Evolutionary conservation across 1,140 invertebrate genomes (phyloP), one percentile per base, ranked within the genome.

Genomic region (Lepidurus packardi): DNA sequence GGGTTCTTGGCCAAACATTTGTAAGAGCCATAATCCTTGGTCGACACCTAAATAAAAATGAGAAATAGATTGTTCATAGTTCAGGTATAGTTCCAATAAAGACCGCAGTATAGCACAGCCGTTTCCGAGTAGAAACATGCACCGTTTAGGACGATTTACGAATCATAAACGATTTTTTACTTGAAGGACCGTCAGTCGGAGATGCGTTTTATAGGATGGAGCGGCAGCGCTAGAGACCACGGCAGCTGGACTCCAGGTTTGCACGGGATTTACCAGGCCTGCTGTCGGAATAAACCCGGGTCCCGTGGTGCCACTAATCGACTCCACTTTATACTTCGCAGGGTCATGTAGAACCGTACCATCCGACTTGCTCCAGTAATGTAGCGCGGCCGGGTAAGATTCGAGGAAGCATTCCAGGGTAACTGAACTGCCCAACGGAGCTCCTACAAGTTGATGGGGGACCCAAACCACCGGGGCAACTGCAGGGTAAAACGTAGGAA

Each of bases 391-490:
- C 6, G 95, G 94, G 86, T 95, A 92, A 9, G 94, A 94, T 85
- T 96, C 94, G 1, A 93, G 94, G 83, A 92, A 91, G 85, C 94
- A 96, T 85, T 95, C 94, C 73, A 97, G 85, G 1, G 91, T 94
- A 9, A 95, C 92, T 73, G 91, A 91, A 82, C 91, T 92, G 53
- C 91, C 91, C 74, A 91, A 85, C 5, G 92, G 92, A 53, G 91
- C 92, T 16, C 94, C 93, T 34, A 96, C 92, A 80, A 96, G 87
- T 85, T 96, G 94, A 85, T 95, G 93, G 1, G 94, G 93, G 82
- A 96, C 94, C 91, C 90, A 93, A 75, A 95, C 85, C 91, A 93
- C 93, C 9, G 94, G 94, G 7, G 94, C 92, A 87, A 96, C 94
- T 96, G 87, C 34, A 89, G 34, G 34, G 90, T 80, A 82, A 13